Base-by-base conservation (phyloP, 2,113 vertebrate genomes). In the Butorides virescens region DNA sequence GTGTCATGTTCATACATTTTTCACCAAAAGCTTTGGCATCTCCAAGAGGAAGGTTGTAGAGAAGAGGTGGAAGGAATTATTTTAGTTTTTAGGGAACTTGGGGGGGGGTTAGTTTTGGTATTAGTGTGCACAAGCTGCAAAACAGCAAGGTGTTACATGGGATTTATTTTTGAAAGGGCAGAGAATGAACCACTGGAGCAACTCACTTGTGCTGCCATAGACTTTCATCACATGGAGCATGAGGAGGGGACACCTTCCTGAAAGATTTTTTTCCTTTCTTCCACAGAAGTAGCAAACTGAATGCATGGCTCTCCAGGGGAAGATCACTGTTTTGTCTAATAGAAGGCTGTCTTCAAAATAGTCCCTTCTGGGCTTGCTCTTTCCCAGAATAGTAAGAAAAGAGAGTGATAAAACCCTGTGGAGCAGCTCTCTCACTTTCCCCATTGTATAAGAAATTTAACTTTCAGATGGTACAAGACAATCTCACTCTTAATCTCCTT, bases 181-280 rank as follows among this genome's bases (percentile, higher is more conserved):
- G 34, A 68, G 39, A 19, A 87, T 7, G 13, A 90, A 62, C 18
- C 27, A 15, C 19, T 42, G 71, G 58, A 75, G 8, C 25, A n/a
- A 62, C 12, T 65, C 56, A 13, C 23, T 94, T 17, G 26, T 77
- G 56, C 65, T 78, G 52, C 30, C 36, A 26, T 7, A 52, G 39
- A 11, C 11, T 91, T 78, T 59, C 7, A 44, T 6, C 0, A 0
- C 13, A 11, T 9, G 16, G 42, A 8, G 3, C 6, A 14, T 3
- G 13, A 49, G 46, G n/a, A 82, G 9, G 14, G 16, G 18, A n/a
- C 15, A 58, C 36, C n/a, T 21, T 63, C 20, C 37, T 68, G 42
- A 79, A 67, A 62, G 30, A 42, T 34, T 25, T 36, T 42, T 81
- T 68, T 49, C 63, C 13, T 72, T 62, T 58, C 22, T 56, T 72